A percentile compares a stretch with the other conserved stretches of the same genome.
Evolutionary conservation across 1,140 invertebrate species (phyloP).

Genomic region (Sinonovacula constricta): DNA sequence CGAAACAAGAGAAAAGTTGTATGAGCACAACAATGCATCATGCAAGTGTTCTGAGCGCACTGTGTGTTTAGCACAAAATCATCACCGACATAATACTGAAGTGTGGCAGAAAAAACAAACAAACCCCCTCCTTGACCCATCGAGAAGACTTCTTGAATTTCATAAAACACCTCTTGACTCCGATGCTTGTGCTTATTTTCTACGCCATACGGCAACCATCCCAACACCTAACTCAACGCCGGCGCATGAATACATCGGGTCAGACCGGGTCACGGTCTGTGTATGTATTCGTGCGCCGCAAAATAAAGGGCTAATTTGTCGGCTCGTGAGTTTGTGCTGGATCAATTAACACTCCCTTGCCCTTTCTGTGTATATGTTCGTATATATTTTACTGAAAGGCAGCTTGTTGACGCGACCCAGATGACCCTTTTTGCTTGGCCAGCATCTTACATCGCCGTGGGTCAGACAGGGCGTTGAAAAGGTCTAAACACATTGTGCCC

Average conservation of each 20-base stretch:
- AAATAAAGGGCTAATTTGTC: constrained; percentile 44
- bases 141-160: no score
- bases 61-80: no score
- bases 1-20: no score
- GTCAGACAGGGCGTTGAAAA: constrained; percentile 42
- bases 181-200: constrained; percentile 28
- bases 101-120: no score
- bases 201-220: constrained; percentile 17
- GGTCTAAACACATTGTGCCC: neutral
- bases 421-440: constrained; percentile 18
- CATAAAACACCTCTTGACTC: no score
- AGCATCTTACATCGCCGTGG: constrained; percentile 42
- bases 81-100: no score
- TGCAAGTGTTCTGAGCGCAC: no score
- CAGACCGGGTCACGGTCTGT: constrained; percentile 39
- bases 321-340: constrained; percentile 39
- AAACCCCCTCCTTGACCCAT: no score
- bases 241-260: constrained; percentile 30
- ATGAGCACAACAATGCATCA: no score
- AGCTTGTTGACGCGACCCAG: constrained; percentile 48
- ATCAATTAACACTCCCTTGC: constrained; percentile 38
- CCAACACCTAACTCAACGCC: constrained; percentile 17
- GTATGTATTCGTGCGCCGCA: constrained; percentile 50
- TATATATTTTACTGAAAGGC: constrained; percentile 42
- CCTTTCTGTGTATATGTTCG: constrained; percentile 51